These are phyloP conservation scores for Centruroides vittatus DNA, from an alignment of 1,140 invertebrate species.

Conservation along the genomic window DNA sequence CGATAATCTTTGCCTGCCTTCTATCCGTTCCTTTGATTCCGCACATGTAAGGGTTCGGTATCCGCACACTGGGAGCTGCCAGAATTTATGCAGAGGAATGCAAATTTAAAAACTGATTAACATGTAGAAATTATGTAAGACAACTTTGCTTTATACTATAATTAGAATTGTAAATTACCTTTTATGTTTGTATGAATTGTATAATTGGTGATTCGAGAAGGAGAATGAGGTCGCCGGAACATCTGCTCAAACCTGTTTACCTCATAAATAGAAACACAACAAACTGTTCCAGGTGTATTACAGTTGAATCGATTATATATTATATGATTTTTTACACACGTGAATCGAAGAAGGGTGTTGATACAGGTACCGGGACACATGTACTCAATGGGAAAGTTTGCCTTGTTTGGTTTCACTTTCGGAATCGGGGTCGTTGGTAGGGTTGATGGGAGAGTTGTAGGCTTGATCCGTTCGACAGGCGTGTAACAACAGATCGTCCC, in stretches of 20 bases:
- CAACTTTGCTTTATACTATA: too few relatives aligned
- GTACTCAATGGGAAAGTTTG: not conserved
- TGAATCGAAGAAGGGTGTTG: conserved; percentile 69
- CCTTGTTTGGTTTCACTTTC: too few relatives aligned
- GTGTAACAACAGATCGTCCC: conserved; percentile 56
- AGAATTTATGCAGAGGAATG: too few relatives aligned
- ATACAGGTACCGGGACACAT: conserved; percentile 81
- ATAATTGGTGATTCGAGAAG: not conserved
- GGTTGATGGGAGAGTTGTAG: not conserved
- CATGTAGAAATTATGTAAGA: too few relatives aligned
- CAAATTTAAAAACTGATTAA: too few relatives aligned
- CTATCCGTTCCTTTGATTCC: conserved; percentile 18
- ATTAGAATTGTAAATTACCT: too few relatives aligned
- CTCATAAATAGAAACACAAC: conserved; percentile 15
- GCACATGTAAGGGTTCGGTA: conserved; percentile 3
- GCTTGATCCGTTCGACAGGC: not conserved
- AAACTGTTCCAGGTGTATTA: conserved; percentile 17
- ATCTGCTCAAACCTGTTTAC: not conserved
- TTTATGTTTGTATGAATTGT: not conserved
- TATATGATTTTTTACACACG: conserved; percentile 57
- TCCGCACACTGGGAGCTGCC: not conserved
- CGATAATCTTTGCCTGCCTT: conserved; percentile 44
- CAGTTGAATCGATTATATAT: conserved; percentile 18
- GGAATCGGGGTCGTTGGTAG: not conserved
- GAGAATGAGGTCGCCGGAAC: too few relatives aligned